Conservation (phyloP, 2,888 invertebrate species). For the Pseudeuparius sepicola region DNA sequence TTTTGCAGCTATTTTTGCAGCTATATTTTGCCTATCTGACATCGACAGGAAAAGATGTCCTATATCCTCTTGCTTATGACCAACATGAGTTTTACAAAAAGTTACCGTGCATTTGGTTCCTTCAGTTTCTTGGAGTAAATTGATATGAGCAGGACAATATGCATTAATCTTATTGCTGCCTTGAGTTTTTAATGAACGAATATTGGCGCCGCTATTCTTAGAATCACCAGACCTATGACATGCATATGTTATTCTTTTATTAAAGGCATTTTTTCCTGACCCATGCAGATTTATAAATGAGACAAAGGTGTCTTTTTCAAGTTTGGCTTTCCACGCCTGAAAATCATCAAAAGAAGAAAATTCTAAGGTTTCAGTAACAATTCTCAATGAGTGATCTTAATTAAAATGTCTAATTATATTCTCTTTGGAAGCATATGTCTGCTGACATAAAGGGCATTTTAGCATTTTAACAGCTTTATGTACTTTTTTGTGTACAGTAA, state of each 20-base stretch:
- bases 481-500: too few relatives aligned
- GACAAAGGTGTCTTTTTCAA: constrained; percentile 10
- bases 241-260: constrained; percentile 11
- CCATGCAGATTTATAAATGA: constrained; percentile 14
- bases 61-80: constrained; percentile 26
- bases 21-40: constrained; percentile 21
- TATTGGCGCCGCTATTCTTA: constrained; percentile 18
- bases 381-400: constrained; percentile 9
- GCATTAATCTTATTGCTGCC: constrained; percentile 25
- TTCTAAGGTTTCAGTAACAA: constrained; percentile 9
- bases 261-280: not conserved
- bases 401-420: constrained; percentile 10
- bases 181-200: constrained; percentile 19
- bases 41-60: constrained; percentile 21
- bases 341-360: constrained; percentile 11
- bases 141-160: constrained; percentile 24
- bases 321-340: constrained; percentile 10
- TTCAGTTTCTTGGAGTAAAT: constrained; percentile 16
- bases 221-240: constrained; percentile 21
- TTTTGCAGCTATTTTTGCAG: constrained; percentile 18
- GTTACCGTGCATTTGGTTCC: constrained; percentile 15
- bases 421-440: too few relatives aligned
- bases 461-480: constrained; percentile 5
- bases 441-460: too few relatives aligned
- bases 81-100: constrained; percentile 24